Percentiles rank a stretch among this genome's conserved stretches.
Conservation (phyloP, 1,140 invertebrate species). For the Drosophila neocordata region DNA sequence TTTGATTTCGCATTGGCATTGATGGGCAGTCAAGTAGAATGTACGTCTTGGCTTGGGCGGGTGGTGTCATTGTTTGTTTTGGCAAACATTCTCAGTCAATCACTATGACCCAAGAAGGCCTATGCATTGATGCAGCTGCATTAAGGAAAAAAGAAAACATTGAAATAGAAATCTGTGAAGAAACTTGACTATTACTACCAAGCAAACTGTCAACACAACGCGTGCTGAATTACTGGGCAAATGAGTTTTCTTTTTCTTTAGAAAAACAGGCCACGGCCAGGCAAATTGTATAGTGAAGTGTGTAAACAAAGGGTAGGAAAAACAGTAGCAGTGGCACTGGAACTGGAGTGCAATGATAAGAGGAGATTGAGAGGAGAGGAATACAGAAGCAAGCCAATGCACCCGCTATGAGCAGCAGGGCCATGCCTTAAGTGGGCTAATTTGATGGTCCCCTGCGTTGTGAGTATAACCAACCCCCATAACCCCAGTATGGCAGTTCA, state of each 20-base stretch:
- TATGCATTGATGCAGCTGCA: slow-evolving; percentile 50
- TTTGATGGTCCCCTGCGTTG: slow-evolving; percentile 69
- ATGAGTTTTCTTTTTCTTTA: background rate
- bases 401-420: slow-evolving; percentile 47
- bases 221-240: slow-evolving; percentile 27
- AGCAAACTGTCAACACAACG: slow-evolving; percentile 48
- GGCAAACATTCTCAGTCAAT: slow-evolving; percentile 22
- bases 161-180: background rate
- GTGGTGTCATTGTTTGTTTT: slow-evolving; percentile 75
- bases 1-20: slow-evolving; percentile 38
- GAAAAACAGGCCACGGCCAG: background rate
- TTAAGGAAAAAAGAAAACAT: background rate
- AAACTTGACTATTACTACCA: background rate
- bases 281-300: slow-evolving; percentile 34
- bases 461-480: slow-evolving; percentile 56
- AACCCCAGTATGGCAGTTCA: slow-evolving; percentile 19
- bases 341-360: background rate
- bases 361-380: background rate
- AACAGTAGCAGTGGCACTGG: background rate
- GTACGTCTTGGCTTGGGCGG: slow-evolving; percentile 32
- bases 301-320: slow-evolving; percentile 61
- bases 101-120: slow-evolving; percentile 4
- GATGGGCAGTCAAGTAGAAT: slow-evolving; percentile 67
- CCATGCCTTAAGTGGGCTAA: slow-evolving; percentile 69
- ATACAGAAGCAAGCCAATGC: slow-evolving; percentile 27